Conservation (phyloP, 2,113 vertebrate genomes). For the Sinocyclocheilus anshuiensis region DNA sequence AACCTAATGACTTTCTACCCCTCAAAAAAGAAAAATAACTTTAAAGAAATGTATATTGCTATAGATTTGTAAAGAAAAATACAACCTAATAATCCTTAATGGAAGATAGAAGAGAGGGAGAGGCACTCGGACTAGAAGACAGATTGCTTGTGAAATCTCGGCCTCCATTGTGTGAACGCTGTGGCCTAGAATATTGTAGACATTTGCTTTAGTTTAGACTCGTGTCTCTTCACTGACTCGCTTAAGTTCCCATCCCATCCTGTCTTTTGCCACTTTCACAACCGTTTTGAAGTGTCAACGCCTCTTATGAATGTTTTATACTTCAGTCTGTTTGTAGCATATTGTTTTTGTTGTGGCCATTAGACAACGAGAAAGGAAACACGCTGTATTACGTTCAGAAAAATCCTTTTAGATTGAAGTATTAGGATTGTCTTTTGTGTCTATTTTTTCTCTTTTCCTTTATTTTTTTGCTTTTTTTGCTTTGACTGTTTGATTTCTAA, state of each 20-base stretch:
- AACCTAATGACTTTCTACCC: conserved; percentile 70
- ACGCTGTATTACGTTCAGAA: conserved; percentile 48
- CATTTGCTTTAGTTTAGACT: conserved; percentile 75
- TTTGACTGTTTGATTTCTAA: conserved; percentile 70
- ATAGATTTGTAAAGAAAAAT: conserved; percentile 71
- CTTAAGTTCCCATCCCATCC: conserved; percentile 70
- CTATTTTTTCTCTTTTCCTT: not conserved
- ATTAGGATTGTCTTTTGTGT: conserved; percentile 51
- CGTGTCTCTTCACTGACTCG: conserved; percentile 67
- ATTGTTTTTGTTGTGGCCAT: conserved; percentile 50
- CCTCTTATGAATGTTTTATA: conserved; percentile 45
- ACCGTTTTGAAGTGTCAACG: conserved; percentile 57
- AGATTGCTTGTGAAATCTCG: conserved; percentile 54
- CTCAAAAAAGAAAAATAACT: conserved; percentile 38
- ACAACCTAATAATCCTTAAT: conserved; percentile 56
- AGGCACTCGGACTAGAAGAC: conserved; percentile 58
- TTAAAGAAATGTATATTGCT: conserved; percentile 63
- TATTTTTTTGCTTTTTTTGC: conserved; percentile 64
- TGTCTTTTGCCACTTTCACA: conserved; percentile 65
- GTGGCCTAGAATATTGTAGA: conserved; percentile 76
- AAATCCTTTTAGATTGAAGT: conserved; percentile 54
- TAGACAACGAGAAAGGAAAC: conserved; percentile 47
- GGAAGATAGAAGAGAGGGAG: conserved; percentile 65
- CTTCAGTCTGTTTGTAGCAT: conserved; percentile 52
- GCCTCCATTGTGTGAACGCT: conserved; percentile 74